phyloP scores from a whole-genome alignment of 2,888 invertebrate genomes.

The Blastobasis adustella region DNA sequence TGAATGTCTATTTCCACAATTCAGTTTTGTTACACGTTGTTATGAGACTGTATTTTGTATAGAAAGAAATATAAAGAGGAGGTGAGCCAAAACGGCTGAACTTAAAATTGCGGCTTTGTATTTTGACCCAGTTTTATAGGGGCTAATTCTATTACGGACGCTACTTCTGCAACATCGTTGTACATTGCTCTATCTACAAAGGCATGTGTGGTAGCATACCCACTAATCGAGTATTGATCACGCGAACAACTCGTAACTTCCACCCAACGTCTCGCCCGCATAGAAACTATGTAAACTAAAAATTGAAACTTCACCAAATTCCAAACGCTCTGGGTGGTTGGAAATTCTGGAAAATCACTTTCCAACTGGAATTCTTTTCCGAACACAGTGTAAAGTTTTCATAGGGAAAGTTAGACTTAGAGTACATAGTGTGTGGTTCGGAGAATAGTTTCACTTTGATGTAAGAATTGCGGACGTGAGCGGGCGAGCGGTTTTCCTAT shows the following conservation, averaged over 20 bases:
- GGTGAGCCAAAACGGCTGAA: too few relatives aligned
- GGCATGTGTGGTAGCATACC: too few relatives aligned
- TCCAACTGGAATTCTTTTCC: constrained; percentile 35
- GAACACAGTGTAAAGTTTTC: constrained; percentile 51
- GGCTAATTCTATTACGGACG: too few relatives aligned
- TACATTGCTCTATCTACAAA: too few relatives aligned
- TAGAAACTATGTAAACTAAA: constrained; percentile 10
- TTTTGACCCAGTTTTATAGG: too few relatives aligned
- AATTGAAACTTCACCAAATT: constrained; percentile 25
- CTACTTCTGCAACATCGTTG: constrained; percentile 11
- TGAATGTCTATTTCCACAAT: too few relatives aligned
- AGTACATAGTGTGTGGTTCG: background rate
- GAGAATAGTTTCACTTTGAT: background rate
- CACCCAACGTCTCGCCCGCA: too few relatives aligned
- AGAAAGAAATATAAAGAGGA: too few relatives aligned
- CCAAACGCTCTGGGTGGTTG: constrained; percentile 20
- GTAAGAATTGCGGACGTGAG: background rate
- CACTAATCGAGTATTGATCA: background rate
- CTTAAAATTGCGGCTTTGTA: too few relatives aligned
- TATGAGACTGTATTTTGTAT: too few relatives aligned
- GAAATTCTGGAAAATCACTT: constrained; percentile 35
- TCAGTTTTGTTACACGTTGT: too few relatives aligned
- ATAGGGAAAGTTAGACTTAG: constrained; percentile 44
- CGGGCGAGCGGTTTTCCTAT: too few relatives aligned
- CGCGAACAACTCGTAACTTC: background rate